These are phyloP conservation scores for Idaea straminata DNA, from an alignment of 2,888 invertebrate genomes.

Conservation along the genomic window DNA sequence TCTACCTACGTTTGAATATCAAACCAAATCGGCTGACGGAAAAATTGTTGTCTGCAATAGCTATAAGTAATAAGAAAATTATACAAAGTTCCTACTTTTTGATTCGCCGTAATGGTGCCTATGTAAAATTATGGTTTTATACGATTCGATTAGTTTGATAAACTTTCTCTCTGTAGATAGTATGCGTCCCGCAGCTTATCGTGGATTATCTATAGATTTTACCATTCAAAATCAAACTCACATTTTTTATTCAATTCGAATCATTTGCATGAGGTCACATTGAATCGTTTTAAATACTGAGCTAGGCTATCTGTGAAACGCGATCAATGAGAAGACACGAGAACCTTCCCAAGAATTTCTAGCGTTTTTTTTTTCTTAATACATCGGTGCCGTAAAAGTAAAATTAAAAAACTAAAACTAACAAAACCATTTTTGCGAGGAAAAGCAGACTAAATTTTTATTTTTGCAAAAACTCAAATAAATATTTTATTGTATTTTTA, in stretches of 20 bases:
- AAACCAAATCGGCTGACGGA: neutral
- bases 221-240: neutral
- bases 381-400: too few relatives aligned
- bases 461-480: too few relatives aligned
- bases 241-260: neutral
- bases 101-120: slow-evolving; percentile 7
- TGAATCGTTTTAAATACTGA: too few relatives aligned
- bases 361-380: too few relatives aligned
- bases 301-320: too few relatives aligned
- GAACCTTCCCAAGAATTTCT: too few relatives aligned
- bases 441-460: too few relatives aligned
- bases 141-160: neutral
- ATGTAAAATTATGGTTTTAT: neutral
- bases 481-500: too few relatives aligned
- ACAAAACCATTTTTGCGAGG: too few relatives aligned
- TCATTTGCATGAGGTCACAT: too few relatives aligned
- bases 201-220: neutral
- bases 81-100: slow-evolving; percentile 18
- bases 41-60: neutral
- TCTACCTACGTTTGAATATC: neutral
- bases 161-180: neutral
- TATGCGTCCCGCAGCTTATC: neutral
- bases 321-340: too few relatives aligned
- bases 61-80: slow-evolving; percentile 20
- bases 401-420: too few relatives aligned